Percentiles rank a stretch among this genome's conserved stretches.
Conservation (phyloP, 2,113 vertebrate species). For the Aptenodytes forsteri region DNA sequence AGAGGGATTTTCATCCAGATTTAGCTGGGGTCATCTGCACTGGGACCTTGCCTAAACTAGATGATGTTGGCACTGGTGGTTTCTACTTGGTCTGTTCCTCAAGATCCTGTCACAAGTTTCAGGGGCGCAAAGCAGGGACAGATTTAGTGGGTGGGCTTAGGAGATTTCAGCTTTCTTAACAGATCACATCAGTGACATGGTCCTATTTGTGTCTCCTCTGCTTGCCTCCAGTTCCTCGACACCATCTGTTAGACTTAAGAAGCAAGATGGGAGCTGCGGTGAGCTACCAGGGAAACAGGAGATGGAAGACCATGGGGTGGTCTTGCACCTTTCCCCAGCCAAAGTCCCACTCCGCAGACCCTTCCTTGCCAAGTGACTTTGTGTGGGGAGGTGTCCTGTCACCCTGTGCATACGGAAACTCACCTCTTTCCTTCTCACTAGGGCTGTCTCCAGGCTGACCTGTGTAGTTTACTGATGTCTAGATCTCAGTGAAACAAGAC, state of each 20-base stretch:
- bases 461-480: not conserved
- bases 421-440: not conserved
- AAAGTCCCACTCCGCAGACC: not conserved
- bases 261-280: not conserved
- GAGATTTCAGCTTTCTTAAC: not conserved
- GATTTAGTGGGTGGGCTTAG: not conserved
- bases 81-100: not conserved
- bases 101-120: not conserved
- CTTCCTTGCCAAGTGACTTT: not conserved
- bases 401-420: not conserved
- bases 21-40: not conserved
- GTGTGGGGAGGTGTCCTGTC: not conserved
- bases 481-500: not conserved
- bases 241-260: not conserved
- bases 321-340: not conserved
- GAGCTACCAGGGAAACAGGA: not conserved
- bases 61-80: not conserved
- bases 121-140: not conserved
- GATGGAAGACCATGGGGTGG: not conserved
- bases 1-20: not conserved
- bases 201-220: not conserved
- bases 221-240: not conserved
- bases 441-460: not conserved
- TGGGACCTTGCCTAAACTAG: not conserved
- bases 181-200: not conserved